Evolutionary conservation across 2,888 invertebrate species (phyloP).

Genomic region (Heliconius charithonia): DNA sequence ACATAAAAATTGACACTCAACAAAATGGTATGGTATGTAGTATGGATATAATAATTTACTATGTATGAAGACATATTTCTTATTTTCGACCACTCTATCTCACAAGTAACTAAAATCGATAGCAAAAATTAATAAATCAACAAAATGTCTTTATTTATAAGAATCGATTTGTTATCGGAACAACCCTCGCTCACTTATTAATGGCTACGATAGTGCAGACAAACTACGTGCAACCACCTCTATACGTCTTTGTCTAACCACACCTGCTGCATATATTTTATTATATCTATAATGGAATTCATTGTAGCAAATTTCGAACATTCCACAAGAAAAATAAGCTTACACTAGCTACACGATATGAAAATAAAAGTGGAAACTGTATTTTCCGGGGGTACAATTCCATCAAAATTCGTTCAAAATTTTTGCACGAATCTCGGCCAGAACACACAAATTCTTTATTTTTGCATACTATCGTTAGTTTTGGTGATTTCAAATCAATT

Average conservation of each 20-base stretch:
- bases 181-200: constrained; percentile 8
- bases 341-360: constrained; percentile 3
- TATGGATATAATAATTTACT: too few relatives aligned
- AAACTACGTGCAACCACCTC: constrained; percentile 3
- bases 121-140: neutral
- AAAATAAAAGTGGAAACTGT: constrained; percentile 23
- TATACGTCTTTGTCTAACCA: constrained; percentile 20
- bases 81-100: neutral
- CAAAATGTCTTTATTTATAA: constrained; percentile 5
- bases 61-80: too few relatives aligned
- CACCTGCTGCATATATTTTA: constrained; percentile 20
- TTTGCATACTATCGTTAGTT: constrained; percentile 16
- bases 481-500: constrained; percentile 16
- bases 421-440: constrained; percentile 19
- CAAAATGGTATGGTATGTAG: too few relatives aligned
- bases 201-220: constrained; percentile 12
- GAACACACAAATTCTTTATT: constrained; percentile 13
- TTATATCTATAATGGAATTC: constrained; percentile 15
- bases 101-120: neutral
- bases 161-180: constrained; percentile 5
- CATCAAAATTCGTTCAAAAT: constrained; percentile 25
- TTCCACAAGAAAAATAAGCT: neutral
- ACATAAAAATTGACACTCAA: too few relatives aligned
- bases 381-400: constrained; percentile 13
- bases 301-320: constrained; percentile 15